Conservation (phyloP, 1,140 invertebrate species). For the Ganaspis sp. region DNA sequence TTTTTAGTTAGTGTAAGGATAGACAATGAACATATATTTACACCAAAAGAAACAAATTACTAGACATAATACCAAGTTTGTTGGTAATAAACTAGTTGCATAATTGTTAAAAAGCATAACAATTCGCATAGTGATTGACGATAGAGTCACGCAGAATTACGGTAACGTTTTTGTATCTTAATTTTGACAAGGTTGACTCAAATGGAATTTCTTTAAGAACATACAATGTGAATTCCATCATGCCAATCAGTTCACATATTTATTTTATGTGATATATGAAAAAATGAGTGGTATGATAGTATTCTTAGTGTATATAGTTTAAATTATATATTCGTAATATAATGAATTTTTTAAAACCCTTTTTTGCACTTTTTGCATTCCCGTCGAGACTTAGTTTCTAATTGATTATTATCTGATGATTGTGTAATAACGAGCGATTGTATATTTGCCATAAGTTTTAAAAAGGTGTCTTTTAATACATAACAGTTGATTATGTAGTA, state of each 20-base stretch:
- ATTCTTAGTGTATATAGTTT: too few relatives aligned
- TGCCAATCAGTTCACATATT: too few relatives aligned
- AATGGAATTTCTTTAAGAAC: not conserved
- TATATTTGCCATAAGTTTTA: not conserved
- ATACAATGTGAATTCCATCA: too few relatives aligned
- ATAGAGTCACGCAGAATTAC: constrained; percentile 10
- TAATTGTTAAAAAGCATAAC: not conserved
- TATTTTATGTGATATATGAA: too few relatives aligned
- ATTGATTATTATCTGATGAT: not conserved
- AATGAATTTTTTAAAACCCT: not conserved
- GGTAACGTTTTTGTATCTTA: constrained; percentile 3
- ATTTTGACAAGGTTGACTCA: not conserved
- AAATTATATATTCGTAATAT: not conserved
- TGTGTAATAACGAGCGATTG: constrained; percentile 12
- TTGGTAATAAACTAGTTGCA: not conserved
- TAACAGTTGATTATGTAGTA: not conserved
- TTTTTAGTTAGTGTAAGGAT: not conserved
- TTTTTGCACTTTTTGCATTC: constrained; percentile 25
- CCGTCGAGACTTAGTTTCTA: not conserved
- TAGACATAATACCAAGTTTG: not conserved
- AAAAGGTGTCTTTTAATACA: not conserved
- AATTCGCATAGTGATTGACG: not conserved
- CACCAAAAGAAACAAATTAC: constrained; percentile 21
- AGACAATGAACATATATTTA: constrained; percentile 12
- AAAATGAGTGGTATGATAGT: too few relatives aligned